Evolutionary conservation across 2,888 invertebrate genomes (phyloP).

Genomic region (Pterostichus madidus): DNA sequence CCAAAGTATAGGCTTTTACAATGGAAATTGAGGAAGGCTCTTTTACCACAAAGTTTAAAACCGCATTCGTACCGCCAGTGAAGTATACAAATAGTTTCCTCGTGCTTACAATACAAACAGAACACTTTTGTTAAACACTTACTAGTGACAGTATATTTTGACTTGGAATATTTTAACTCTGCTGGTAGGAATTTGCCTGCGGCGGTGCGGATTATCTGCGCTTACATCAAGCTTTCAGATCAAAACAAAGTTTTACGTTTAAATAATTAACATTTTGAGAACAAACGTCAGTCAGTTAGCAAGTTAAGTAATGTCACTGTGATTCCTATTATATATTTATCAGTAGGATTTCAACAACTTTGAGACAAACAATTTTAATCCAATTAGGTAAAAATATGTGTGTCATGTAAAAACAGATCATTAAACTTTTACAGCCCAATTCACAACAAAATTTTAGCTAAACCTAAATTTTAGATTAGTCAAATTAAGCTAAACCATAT

Average conservation of each 20-base stretch:
- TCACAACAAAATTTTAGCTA: too few relatives aligned
- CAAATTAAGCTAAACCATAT: too few relatives aligned
- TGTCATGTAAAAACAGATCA: too few relatives aligned
- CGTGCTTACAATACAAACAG: background rate
- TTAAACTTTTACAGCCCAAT: too few relatives aligned
- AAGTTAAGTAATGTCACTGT: too few relatives aligned
- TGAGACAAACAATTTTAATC: too few relatives aligned
- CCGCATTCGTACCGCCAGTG: conserved; percentile 15
- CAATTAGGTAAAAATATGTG: too few relatives aligned
- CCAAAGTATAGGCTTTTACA: conserved; percentile 22
- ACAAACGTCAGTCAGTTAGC: background rate
- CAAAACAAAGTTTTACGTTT: background rate
- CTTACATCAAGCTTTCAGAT: background rate
- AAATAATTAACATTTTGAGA: conserved; percentile 27
- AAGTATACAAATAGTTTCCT: conserved; percentile 36
- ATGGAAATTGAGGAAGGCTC: conserved; percentile 33
- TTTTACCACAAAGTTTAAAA: conserved; percentile 35
- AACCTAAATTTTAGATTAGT: too few relatives aligned
- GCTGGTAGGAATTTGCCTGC: background rate
- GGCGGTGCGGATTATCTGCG: conserved; percentile 4
- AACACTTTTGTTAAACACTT: conserved; percentile 47
- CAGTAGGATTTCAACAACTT: too few relatives aligned
- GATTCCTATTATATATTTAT: too few relatives aligned
- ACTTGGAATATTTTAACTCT: conserved; percentile 18
- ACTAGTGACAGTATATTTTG: conserved; percentile 13